phyloP scores from a whole-genome alignment of 2,888 invertebrate species.

The Morpho achilles region DNA sequence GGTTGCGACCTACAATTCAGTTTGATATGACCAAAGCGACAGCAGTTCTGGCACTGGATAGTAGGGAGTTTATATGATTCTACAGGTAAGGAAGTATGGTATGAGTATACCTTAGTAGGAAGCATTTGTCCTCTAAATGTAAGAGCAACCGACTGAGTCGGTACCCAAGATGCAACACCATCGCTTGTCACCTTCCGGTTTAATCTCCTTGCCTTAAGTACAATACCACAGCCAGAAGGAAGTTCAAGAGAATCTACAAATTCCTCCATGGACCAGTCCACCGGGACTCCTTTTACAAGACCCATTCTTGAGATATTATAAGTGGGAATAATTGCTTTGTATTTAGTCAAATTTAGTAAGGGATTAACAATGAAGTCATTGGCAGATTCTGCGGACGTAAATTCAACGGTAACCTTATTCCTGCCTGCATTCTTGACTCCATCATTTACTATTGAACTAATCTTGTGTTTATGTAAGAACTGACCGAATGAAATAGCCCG shows the following conservation, averaged over 20 bases:
- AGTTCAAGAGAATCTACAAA: no score
- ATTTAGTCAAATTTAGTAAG: constrained; percentile 4
- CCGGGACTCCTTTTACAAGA: constrained; percentile 2
- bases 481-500: constrained; percentile 12
- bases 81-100: no score
- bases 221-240: no score
- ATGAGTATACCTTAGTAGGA: no score
- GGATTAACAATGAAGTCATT: constrained; percentile 15
- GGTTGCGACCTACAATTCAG: neutral
- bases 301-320: constrained; percentile 4
- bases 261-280: neutral
- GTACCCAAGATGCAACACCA: neutral
- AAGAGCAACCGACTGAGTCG: no score
- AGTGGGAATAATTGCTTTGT: neutral
- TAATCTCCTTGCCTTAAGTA: neutral
- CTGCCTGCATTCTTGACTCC: constrained; percentile 20
- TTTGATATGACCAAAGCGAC: neutral
- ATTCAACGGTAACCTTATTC: constrained; percentile 16
- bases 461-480: constrained; percentile 11
- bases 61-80: no score
- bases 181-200: neutral
- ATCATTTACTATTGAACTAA: constrained; percentile 9
- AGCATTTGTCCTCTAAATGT: no score
- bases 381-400: constrained; percentile 11
- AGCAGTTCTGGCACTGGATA: no score